Percentiles rank a stretch among this genome's conserved stretches.
Evolutionary conservation across 2,888 invertebrate species (phyloP).

Genomic region (Chalcosyrphus nemorum): DNA sequence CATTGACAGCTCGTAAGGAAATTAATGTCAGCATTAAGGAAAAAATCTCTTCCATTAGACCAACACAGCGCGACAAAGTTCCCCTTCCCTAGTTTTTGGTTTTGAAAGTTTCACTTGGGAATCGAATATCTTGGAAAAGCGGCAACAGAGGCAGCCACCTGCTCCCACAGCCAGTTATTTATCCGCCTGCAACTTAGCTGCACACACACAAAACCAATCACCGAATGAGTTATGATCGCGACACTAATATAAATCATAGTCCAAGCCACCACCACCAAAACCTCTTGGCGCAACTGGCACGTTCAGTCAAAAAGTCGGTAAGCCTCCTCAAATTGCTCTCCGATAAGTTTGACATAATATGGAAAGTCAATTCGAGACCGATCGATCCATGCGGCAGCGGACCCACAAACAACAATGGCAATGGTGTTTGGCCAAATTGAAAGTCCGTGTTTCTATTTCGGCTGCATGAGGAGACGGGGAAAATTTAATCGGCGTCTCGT

Average conservation of each 20-base stretch:
- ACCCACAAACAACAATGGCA: conserved; percentile 22
- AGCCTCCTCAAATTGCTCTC: conserved; percentile 64
- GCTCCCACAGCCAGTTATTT: conserved; percentile 60
- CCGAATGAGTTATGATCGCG: conserved; percentile 70
- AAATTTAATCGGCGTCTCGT: conserved; percentile 41
- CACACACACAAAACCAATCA: conserved; percentile 62
- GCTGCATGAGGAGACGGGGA: too few relatives aligned
- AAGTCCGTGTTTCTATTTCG: conserved; percentile 54
- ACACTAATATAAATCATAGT: conserved; percentile 70
- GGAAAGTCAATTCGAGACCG: conserved; percentile 60
- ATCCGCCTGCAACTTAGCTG: conserved; percentile 25
- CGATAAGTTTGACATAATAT: conserved; percentile 71
- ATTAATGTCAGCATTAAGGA: conserved; percentile 56
- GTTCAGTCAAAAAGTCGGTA: conserved; percentile 60
- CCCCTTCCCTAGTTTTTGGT: conserved; percentile 24
- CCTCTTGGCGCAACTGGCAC: conserved; percentile 46
- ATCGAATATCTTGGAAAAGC: conserved; percentile 50
- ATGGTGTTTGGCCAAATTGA: conserved; percentile 65
- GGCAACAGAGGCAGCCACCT: conserved; percentile 52
- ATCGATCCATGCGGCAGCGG: conserved; percentile 1
- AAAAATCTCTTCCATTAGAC: conserved; percentile 49
- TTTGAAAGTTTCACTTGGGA: conserved; percentile 63
- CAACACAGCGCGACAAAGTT: not conserved
- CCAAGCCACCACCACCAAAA: conserved; percentile 19
- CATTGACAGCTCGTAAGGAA: conserved; percentile 58